Conservation (phyloP, 2,113 vertebrate species). For the Felis catus region DNA sequence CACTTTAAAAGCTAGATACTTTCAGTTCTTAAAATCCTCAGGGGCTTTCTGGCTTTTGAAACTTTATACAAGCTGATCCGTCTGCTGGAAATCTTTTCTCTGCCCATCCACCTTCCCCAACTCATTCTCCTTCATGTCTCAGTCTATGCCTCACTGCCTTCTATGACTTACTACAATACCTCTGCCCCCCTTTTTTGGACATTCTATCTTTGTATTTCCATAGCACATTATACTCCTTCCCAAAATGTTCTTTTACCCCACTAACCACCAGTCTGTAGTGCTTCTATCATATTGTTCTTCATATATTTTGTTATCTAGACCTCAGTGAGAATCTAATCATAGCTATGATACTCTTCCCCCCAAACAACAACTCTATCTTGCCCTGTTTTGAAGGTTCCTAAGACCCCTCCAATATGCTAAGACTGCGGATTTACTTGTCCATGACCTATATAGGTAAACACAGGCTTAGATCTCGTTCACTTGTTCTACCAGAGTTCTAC, state of each 20-base stretch:
- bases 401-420: neutral
- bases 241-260: neutral
- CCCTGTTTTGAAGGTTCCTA: neutral
- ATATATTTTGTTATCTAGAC: neutral
- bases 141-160: neutral
- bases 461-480: neutral
- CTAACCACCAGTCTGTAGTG: neutral
- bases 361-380: neutral
- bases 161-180: neutral
- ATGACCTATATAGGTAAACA: neutral
- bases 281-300: neutral
- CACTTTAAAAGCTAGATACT: conserved; percentile 51
- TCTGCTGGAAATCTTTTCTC: neutral
- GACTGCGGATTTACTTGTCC: neutral
- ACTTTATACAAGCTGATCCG: neutral
- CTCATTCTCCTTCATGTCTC: neutral
- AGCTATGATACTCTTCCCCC: neutral
- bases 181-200: neutral
- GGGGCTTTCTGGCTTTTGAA: neutral
- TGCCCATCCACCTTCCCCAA: neutral
- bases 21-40: conserved; percentile 6
- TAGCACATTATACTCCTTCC: neutral
- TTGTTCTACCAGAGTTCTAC: neutral
- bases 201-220: neutral
- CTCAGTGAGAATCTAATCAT: neutral